These are phyloP conservation scores for Mionectes olivaceus DNA, from an alignment of 2,797 vertebrate species.

Conservation along the genomic window DNA sequence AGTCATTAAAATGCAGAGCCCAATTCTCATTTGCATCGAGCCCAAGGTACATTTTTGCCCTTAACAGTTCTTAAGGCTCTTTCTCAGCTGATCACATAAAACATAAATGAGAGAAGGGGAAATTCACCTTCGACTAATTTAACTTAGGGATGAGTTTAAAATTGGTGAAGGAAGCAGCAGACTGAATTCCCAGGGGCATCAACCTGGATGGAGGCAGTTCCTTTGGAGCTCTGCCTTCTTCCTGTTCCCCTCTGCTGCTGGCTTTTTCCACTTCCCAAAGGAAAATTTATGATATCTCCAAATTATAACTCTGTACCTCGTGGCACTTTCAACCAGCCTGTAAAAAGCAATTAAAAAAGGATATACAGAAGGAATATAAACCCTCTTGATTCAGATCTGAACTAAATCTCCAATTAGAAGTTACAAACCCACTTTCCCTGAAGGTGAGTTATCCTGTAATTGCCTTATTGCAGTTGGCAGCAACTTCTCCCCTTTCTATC, in stretches of 20 bases:
- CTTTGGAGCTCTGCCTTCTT: not conserved
- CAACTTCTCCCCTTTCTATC: not conserved
- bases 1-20: not conserved
- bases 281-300: conserved; percentile 27
- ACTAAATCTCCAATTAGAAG: conserved; percentile 51
- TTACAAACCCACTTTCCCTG: conserved; percentile 27
- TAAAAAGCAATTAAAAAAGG: conserved; percentile 62
- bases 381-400: conserved; percentile 41
- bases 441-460: conserved; percentile 39
- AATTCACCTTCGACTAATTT: not conserved
- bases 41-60: not conserved
- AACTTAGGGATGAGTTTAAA: not conserved
- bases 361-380: conserved; percentile 41
- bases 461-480: not conserved
- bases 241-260: not conserved
- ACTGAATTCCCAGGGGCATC: not conserved
- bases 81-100: not conserved
- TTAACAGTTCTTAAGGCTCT: not conserved
- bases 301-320: conserved; percentile 24
- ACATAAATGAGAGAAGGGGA: not conserved
- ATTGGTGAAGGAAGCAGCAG: not conserved
- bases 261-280: not conserved
- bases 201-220: not conserved
- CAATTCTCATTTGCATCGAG: not conserved
- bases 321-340: conserved; percentile 30